Evolutionary conservation across 2,797 vertebrate genomes (phyloP), one percentile per base, ranked within the genome.

Genomic region (Mallotus villosus): DNA sequence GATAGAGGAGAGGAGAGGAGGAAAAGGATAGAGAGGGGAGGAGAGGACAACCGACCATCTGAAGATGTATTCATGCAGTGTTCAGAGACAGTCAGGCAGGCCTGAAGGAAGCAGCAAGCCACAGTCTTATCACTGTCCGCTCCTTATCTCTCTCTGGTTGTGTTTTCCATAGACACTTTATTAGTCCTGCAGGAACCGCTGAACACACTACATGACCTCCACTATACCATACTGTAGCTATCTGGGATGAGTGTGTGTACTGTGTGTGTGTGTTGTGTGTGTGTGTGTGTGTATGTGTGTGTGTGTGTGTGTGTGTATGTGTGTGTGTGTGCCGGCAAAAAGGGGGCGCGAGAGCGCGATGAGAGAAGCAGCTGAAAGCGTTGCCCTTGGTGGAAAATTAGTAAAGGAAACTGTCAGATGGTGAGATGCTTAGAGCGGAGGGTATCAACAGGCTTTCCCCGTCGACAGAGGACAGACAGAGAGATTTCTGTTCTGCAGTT

Each of bases 1-100:
- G 84, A 79, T 86, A 86, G 83, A 85, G 74, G 87, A 73, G 75
- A 86, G 82, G 51, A 22, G 70, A 61, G 8, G 37, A 41, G 37
- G 37, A 41, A 37, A 6, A 37, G 8, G 7, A 37, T 4, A 29
- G 34, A 37, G 34, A 37, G 7, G 34, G 7, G 34, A 37, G 34
- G 37, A 41, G 37, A n/a, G 9, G 41, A 34, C 2, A 46, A 2
- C n/a, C n/a, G n/a, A 41, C 41, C 41, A 46, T 46, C n/a, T 22
- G 19, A 17, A 62, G 60, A 25, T 32, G 24, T 25, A 27, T 37
- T 64, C 63, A 16, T 37, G 34, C 7, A 24, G 12, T 32, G 60
- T 22, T 37, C n/a, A 41, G 63, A 11, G 32, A 21, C 63, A 63
- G 49, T 29, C 70, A 72, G 71, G 65, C 32, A 64, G 41, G 69